Conservation (phyloP, 2,888 invertebrate genomes). For the Drosophila tripunctata region DNA sequence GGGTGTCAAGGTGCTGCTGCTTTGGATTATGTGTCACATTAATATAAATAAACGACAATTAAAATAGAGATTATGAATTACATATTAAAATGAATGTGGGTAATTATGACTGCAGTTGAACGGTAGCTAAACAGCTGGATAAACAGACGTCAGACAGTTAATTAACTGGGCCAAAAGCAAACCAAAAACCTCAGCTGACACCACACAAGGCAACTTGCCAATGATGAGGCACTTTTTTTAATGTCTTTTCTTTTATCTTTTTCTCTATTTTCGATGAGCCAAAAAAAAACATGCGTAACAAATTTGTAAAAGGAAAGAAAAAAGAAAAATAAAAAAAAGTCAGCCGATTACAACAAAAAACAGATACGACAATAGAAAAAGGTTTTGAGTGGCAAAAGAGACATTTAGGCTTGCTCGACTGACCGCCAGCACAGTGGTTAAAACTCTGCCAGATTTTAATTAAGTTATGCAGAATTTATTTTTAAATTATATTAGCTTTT, state of each 20-base stretch:
- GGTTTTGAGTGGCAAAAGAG: slow-evolving; percentile 19
- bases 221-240: slow-evolving; percentile 26
- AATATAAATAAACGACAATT: slow-evolving; percentile 16
- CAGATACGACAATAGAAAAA: slow-evolving; percentile 1
- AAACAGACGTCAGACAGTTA: slow-evolving; percentile 39
- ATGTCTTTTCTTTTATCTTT: slow-evolving; percentile 9
- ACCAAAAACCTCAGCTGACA: slow-evolving; percentile 10
- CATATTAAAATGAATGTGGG: slow-evolving; percentile 11
- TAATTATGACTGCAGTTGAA: slow-evolving; percentile 38
- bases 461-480: neutral
- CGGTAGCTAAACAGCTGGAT: slow-evolving; percentile 27
- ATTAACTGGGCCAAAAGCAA: slow-evolving; percentile 59
- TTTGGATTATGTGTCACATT: slow-evolving; percentile 12
- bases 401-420: slow-evolving; percentile 21
- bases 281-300: slow-evolving; percentile 48
- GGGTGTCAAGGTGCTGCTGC: slow-evolving; percentile 63
- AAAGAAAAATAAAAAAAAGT: neutral
- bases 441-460: too few relatives aligned
- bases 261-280: slow-evolving; percentile 22
- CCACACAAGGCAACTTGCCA: slow-evolving; percentile 32
- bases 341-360: slow-evolving; percentile 14
- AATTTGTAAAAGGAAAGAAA: slow-evolving; percentile 17
- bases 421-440: slow-evolving; percentile 28
- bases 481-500: too few relatives aligned
- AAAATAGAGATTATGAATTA: slow-evolving; percentile 35